These are phyloP conservation scores for Argyrosomus regius DNA, from an alignment of 2,797 vertebrate genomes.

Conservation along the genomic window DNA sequence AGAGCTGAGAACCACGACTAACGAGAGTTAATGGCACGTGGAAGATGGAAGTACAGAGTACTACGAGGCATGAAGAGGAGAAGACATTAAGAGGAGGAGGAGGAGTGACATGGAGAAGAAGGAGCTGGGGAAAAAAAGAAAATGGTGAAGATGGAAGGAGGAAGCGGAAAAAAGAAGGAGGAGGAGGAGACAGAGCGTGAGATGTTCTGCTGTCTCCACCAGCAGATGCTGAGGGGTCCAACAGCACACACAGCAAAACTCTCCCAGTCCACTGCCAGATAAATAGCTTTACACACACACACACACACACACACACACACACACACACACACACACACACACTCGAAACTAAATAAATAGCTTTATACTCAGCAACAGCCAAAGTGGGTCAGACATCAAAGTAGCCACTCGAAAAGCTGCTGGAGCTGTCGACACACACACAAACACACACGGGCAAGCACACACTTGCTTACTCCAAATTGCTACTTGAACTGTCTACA, in stretches of 20 bases:
- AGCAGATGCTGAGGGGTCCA: constrained; percentile 68
- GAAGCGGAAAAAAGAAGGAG: constrained; percentile 21
- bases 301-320: constrained; percentile 30
- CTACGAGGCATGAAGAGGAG: constrained; percentile 55
- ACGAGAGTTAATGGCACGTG: constrained; percentile 64
- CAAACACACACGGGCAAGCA: constrained; percentile 38
- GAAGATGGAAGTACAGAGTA: constrained; percentile 62
- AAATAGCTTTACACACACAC: constrained; percentile 69
- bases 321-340: constrained; percentile 41
- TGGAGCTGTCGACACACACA: constrained; percentile 68
- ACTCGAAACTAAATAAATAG: constrained; percentile 79
- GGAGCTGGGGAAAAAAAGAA: constrained; percentile 17
- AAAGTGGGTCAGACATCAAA: constrained; percentile 86
- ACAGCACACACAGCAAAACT: constrained; percentile 60
- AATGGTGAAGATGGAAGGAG: constrained; percentile 22
- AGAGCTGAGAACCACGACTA: constrained; percentile 53
- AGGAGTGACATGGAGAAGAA: neutral
- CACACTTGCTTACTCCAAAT: constrained; percentile 74
- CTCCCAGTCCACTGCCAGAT: constrained; percentile 68
- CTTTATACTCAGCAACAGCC: constrained; percentile 82
- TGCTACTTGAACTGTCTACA: constrained; percentile 78
- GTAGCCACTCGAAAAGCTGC: constrained; percentile 82
- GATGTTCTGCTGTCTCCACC: constrained; percentile 67
- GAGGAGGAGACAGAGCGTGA: constrained; percentile 48
- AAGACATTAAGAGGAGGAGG: constrained; percentile 40